A percentile compares a stretch with the other conserved stretches of the same genome.
phyloP scores from a whole-genome alignment of 2,888 invertebrate genomes.

The Campoplex nolae region DNA sequence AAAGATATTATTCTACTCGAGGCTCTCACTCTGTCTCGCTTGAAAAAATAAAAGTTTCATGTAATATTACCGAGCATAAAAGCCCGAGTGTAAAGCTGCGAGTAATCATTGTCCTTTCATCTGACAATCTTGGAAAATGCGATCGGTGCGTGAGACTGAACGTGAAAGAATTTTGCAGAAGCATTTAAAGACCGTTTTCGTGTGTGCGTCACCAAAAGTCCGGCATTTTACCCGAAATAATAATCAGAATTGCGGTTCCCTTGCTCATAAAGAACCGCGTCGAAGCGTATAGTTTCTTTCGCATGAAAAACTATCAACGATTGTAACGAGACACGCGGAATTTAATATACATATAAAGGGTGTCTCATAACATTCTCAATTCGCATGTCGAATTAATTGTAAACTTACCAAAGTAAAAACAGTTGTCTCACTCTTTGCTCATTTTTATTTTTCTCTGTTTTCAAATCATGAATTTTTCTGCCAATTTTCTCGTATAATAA shows the following conservation, averaged over 20 bases:
- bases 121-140: conserved; percentile 24
- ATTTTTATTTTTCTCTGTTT: neutral
- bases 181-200: neutral
- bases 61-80: neutral
- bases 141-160: conserved; percentile 28
- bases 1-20: neutral
- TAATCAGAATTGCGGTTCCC: conserved; percentile 53
- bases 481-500: neutral
- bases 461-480: neutral
- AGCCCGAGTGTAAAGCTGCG: conserved; percentile 16
- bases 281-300: conserved; percentile 55
- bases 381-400: neutral
- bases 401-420: neutral
- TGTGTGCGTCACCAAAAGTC: neutral
- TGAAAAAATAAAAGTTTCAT: neutral
- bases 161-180: neutral
- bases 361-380: neutral
- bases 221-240: conserved; percentile 44
- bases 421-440: too few relatives aligned
- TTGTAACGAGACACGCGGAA: neutral
- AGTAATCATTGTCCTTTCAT: conserved; percentile 28
- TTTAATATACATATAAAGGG: neutral
- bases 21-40: neutral
- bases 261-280: conserved; percentile 50
- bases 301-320: conserved; percentile 32